A percentile compares a stretch with the other conserved stretches of the same genome.
Evolutionary conservation across 2,113 vertebrate species (phyloP).

Genomic region (Indicator indicator): DNA sequence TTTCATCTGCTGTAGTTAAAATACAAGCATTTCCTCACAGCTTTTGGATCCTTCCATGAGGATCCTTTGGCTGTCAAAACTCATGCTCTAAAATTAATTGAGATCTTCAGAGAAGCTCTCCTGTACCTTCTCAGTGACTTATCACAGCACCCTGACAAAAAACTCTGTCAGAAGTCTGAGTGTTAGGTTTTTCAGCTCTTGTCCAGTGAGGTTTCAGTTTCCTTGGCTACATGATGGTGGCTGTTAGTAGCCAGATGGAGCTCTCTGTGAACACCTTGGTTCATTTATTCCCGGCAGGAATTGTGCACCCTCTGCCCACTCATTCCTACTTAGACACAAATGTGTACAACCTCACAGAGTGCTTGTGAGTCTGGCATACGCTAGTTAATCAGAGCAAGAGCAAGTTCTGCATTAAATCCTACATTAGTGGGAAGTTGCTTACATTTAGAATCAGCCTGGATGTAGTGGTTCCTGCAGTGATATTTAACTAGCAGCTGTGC

Average conservation of each 20-base stretch:
- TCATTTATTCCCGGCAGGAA: slow-evolving; percentile 48
- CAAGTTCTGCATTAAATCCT: neutral
- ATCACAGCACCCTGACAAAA: neutral
- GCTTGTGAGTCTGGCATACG: neutral
- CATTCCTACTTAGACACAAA: slow-evolving; percentile 17
- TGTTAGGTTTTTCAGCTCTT: neutral
- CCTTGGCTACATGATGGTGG: rapidly evolving
- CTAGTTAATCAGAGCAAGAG: neutral
- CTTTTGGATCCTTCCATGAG: neutral
- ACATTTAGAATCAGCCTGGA: neutral
- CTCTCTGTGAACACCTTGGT: slow-evolving; percentile 6
- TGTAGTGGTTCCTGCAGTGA: neutral
- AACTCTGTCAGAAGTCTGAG: neutral
- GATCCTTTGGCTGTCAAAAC: neutral
- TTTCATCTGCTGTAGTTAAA: neutral
- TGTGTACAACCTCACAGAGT: slow-evolving; percentile 7
- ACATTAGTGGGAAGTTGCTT: neutral
- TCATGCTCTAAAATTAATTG: neutral
- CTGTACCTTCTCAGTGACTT: neutral
- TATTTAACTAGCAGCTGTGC: neutral
- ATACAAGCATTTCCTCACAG: neutral
- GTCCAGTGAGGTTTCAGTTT: neutral
- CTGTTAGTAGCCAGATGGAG: slow-evolving; percentile 32
- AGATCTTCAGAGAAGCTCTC: neutral
- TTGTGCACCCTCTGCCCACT: neutral